Percentiles rank a stretch among this genome's conserved stretches.
phyloP scores from a whole-genome alignment of 2,113 vertebrate genomes.

The Cyanistes caeruleus region DNA sequence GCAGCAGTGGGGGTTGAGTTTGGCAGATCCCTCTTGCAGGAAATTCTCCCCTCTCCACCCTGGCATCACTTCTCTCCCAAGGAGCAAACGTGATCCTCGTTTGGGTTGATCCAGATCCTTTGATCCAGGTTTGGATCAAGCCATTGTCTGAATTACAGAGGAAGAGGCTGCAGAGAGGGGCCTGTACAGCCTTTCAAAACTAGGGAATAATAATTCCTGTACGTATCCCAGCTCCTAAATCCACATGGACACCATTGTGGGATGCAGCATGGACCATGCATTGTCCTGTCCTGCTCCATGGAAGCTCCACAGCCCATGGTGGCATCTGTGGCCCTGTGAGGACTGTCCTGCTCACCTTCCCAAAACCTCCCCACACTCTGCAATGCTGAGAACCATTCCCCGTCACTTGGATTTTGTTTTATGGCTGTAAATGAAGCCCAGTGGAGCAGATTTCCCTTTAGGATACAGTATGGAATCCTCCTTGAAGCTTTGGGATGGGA shows the following conservation, averaged over 20 bases:
- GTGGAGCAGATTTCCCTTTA: neutral
- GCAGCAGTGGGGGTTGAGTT: neutral
- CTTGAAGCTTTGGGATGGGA: rapidly evolving
- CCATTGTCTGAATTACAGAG: neutral
- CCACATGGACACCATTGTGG: rapidly evolving
- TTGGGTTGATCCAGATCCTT: rapidly evolving
- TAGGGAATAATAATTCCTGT: neutral
- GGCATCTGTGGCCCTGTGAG: rapidly evolving
- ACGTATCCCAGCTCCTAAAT: neutral
- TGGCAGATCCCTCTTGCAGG: neutral
- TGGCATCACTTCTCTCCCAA: neutral
- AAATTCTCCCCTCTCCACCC: neutral
- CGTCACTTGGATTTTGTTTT: rapidly evolving
- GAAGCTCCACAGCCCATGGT: rapidly evolving
- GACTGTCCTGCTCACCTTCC: neutral
- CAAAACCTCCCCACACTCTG: rapidly evolving
- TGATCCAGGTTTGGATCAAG: rapidly evolving
- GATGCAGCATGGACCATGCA: neutral
- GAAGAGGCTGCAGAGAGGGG: neutral
- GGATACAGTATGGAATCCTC: neutral
- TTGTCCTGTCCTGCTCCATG: neutral
- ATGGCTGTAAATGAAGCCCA: neutral
- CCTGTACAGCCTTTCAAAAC: neutral
- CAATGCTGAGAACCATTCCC: rapidly evolving
- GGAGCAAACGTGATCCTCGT: rapidly evolving